These are phyloP conservation scores for Sclerurus mexicanus DNA, from an alignment of 2,113 vertebrate species.

Conservation along the genomic window DNA sequence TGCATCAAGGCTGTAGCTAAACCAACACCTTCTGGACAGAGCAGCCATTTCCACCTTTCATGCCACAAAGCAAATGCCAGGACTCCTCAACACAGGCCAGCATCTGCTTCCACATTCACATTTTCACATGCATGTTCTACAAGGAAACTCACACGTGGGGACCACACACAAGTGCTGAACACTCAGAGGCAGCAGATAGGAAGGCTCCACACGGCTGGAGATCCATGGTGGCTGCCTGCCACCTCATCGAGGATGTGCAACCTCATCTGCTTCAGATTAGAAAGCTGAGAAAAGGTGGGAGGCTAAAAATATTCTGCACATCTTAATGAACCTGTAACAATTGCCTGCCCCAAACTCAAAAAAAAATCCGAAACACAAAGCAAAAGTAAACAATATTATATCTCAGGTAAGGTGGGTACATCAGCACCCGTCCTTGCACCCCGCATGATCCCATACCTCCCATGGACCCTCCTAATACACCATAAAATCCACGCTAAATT, in stretches of 20 bases:
- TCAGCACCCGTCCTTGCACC: not conserved
- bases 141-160: not conserved
- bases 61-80: not conserved
- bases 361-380: not conserved
- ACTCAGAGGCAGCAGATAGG: not conserved
- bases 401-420: not conserved
- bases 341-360: not conserved
- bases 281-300: not conserved
- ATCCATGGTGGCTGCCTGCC: not conserved
- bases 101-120: not conserved
- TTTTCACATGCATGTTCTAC: not conserved
- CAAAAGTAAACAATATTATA: not conserved
- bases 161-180: not conserved
- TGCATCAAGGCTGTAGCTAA: not conserved
- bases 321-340: not conserved
- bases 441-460: not conserved
- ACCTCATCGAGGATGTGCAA: not conserved
- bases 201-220: not conserved
- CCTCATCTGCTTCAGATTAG: not conserved
- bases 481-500: not conserved
- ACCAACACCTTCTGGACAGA: not conserved
- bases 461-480: not conserved
- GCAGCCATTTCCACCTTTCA: not conserved
- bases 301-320: not conserved
- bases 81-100: not conserved